Evolutionary conservation across 2,888 invertebrate species (phyloP).

Genomic region (Chirona hameri): DNA sequence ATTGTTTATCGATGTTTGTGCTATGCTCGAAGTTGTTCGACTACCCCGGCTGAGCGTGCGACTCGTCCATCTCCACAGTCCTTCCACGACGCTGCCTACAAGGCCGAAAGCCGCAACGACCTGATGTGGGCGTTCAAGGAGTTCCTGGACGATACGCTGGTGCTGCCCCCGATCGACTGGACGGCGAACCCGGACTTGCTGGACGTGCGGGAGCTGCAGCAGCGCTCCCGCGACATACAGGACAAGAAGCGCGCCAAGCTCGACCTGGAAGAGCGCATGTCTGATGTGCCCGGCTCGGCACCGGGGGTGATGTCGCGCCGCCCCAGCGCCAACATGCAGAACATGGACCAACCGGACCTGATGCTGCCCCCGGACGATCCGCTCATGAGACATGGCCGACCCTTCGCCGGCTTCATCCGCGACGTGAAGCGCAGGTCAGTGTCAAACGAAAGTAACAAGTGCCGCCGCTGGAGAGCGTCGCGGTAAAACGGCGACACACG

Average conservation of each 20-base stretch:
- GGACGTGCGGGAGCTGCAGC: slow-evolving; percentile 79
- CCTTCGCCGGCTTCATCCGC: slow-evolving; percentile 85
- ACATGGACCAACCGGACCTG: too few relatives aligned
- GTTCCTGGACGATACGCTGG: slow-evolving; percentile 77
- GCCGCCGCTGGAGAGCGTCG: too few relatives aligned
- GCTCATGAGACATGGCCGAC: slow-evolving; percentile 68
- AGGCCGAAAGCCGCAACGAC: slow-evolving; percentile 78
- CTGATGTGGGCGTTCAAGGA: slow-evolving; percentile 89
- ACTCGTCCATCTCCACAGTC: slow-evolving; percentile 48
- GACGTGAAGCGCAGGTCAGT: slow-evolving; percentile 63
- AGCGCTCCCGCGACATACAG: slow-evolving; percentile 38
- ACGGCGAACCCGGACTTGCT: slow-evolving; percentile 77
- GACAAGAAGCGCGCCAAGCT: slow-evolving; percentile 25
- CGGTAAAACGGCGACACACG: too few relatives aligned
- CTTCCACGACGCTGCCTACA: slow-evolving; percentile 84
- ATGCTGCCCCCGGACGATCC: slow-evolving; percentile 58
- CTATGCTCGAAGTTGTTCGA: too few relatives aligned
- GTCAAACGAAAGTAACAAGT: too few relatives aligned
- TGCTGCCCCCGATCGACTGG: slow-evolving; percentile 95
- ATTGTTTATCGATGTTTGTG: too few relatives aligned
- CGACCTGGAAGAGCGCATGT: background rate
- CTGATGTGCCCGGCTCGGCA: too few relatives aligned
- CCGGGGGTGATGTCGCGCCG: too few relatives aligned
- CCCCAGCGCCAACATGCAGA: too few relatives aligned
- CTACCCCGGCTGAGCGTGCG: too few relatives aligned